Conservation (phyloP, 2,113 vertebrate species). For the Malurus elegans region DNA sequence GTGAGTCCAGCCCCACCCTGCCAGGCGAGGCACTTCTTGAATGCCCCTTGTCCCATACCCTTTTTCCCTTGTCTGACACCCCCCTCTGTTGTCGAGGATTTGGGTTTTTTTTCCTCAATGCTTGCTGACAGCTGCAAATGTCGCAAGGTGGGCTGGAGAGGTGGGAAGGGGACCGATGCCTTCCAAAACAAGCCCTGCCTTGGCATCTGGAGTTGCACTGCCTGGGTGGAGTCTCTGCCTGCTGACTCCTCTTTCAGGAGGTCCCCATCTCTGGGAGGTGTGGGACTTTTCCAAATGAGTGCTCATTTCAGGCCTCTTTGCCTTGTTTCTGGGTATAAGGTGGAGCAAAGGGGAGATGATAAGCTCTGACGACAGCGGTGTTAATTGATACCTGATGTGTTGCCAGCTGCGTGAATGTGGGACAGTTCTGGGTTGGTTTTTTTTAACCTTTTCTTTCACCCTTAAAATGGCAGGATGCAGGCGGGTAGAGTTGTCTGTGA, state of each 20-base stretch:
- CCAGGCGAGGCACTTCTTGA: background rate
- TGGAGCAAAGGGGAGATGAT: background rate
- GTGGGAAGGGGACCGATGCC: background rate
- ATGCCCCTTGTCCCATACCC: background rate
- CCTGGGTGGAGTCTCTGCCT: background rate
- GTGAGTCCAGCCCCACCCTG: background rate
- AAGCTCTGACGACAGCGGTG: background rate
- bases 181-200: background rate
- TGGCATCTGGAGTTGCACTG: background rate
- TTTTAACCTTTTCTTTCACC: background rate
- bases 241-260: background rate
- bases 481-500: background rate
- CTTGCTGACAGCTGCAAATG: accelerated
- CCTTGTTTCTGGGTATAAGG: background rate
- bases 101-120: background rate
- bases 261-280: background rate
- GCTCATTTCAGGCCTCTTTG: background rate
- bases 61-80: background rate
- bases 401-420: background rate
- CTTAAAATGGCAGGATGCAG: background rate
- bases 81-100: background rate
- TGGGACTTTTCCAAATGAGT: background rate
- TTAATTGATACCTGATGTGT: background rate
- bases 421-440: background rate
- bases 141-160: background rate